Percentiles rank a stretch among this genome's conserved stretches.
These are phyloP conservation scores for Lithobates sylvaticus DNA, from an alignment of 2,797 vertebrate species.

Conservation along the genomic window DNA sequence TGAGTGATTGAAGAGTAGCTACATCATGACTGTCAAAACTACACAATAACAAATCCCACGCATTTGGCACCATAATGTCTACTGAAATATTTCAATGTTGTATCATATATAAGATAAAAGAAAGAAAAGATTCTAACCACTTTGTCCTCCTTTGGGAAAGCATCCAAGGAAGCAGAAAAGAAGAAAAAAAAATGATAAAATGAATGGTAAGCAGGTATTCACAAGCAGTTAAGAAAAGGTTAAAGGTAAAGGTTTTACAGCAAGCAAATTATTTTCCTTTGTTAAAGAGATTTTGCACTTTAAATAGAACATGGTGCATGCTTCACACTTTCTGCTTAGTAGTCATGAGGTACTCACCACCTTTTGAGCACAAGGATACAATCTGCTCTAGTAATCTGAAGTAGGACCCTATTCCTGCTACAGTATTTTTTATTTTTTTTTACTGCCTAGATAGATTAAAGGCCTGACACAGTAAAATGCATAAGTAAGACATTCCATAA, in stretches of 20 bases:
- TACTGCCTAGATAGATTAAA: no score
- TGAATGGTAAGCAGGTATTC: conserved; percentile 74
- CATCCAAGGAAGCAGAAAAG: conserved; percentile 94
- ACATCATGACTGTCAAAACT: conserved; percentile 39
- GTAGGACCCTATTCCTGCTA: no score
- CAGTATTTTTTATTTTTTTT: no score
- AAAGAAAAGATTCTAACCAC: conserved; percentile 95
- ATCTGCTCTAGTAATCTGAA: no score
- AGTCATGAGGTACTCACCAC: neutral
- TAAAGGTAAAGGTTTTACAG: conserved; percentile 56
- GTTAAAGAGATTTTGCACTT: neutral
- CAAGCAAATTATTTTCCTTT: neutral
- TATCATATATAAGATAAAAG: conserved; percentile 75
- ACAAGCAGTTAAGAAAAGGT: conserved; percentile 62
- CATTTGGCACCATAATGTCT: conserved; percentile 53
- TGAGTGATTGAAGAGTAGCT: conserved; percentile 37
- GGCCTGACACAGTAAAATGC: no score
- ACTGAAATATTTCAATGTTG: conserved; percentile 65
- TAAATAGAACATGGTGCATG: neutral
- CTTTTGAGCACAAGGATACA: neutral
- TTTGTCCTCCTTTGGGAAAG: conserved; percentile 99
- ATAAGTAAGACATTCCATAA: no score
- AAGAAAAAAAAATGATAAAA: conserved; percentile 76
- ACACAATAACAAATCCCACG: conserved; percentile 53
- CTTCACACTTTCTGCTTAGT: neutral